A percentile compares a stretch with the other conserved stretches of the same genome.
These are phyloP conservation scores for Subacronicta megacephala DNA, from an alignment of 2,888 invertebrate species.

Conservation along the genomic window DNA sequence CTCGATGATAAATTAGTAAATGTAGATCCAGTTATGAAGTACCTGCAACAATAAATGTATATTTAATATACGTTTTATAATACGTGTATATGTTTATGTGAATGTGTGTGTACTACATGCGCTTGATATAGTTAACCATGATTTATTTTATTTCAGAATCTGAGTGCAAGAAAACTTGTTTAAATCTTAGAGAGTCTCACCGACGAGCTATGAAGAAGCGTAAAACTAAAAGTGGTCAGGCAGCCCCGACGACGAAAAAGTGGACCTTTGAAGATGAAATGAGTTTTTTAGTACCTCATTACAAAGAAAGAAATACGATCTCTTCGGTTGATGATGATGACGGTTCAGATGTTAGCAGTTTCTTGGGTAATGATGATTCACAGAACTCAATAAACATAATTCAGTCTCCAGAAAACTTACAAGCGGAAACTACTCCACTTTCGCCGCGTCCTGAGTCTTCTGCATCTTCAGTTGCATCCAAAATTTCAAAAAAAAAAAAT, in stretches of 20 bases:
- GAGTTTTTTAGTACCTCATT: conserved; percentile 54
- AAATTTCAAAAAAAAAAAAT: conserved; percentile 36
- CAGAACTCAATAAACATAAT: conserved; percentile 45
- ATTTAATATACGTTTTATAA: conserved; percentile 32
- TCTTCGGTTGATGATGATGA: conserved; percentile 47
- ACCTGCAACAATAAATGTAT: conserved; percentile 45
- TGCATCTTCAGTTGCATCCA: conserved; percentile 43
- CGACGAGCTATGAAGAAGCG: conserved; percentile 47
- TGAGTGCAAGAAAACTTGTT: conserved; percentile 53
- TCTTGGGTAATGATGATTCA: conserved; percentile 40
- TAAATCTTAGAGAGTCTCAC: conserved; percentile 48
- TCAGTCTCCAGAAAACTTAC: conserved; percentile 44
- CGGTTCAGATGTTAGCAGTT: conserved; percentile 26
- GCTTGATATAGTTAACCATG: conserved; percentile 37
- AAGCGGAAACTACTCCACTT: conserved; percentile 44
- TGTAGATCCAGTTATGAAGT: conserved; percentile 51
- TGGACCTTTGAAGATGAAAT: conserved; percentile 56
- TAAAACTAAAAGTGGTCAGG: conserved; percentile 53
- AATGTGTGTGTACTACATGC: conserved; percentile 36
- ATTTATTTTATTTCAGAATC: conserved; percentile 51
- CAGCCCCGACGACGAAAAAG: conserved; percentile 50
- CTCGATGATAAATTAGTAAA: conserved; percentile 47
- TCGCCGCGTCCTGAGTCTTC: conserved; percentile 42
- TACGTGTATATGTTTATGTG: conserved; percentile 33
- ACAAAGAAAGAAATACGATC: conserved; percentile 49